These are phyloP conservation scores for Smittia aterrima DNA, from an alignment of 2,888 invertebrate genomes.

Conservation along the genomic window DNA sequence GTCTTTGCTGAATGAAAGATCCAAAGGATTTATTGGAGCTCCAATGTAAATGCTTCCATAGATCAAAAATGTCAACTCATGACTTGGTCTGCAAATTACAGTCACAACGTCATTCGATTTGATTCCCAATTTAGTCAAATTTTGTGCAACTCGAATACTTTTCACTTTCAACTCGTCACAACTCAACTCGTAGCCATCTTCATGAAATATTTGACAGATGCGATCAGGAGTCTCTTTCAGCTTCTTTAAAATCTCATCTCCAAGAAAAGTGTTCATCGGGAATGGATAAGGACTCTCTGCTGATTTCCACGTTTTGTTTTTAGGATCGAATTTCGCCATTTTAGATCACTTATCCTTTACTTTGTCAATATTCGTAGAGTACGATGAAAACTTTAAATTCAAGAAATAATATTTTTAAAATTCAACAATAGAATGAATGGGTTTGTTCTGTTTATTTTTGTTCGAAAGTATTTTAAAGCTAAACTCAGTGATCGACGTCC, in stretches of 20 bases:
- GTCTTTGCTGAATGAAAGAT: slow-evolving; percentile 44
- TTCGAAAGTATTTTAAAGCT: no score
- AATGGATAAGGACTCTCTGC: background rate
- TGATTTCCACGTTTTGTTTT: slow-evolving; percentile 19
- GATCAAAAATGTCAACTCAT: slow-evolving; percentile 47
- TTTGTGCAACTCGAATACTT: no score
- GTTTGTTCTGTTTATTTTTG: no score
- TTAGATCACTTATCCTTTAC: no score
- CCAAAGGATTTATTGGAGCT: slow-evolving; percentile 50
- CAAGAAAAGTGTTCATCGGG: background rate
- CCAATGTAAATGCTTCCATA: slow-evolving; percentile 47
- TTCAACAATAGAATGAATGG: no score
- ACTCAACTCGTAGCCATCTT: slow-evolving; percentile 18
- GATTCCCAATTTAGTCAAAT: slow-evolving; percentile 42
- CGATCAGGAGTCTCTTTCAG: background rate
- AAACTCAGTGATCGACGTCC: no score
- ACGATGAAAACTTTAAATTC: no score
- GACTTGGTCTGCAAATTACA: slow-evolving; percentile 48
- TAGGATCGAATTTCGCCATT: slow-evolving; percentile 7
- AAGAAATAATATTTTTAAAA: no score
- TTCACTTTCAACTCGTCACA: slow-evolving; percentile 36
- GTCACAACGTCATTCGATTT: slow-evolving; percentile 45
- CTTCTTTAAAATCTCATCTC: background rate
- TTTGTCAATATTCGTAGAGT: no score
- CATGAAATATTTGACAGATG: slow-evolving; percentile 29